Evolutionary conservation across 92 coral and sea anemone species (phyloP), one percentile per base, ranked within the genome.

Genomic region (Paragorgia papillata): DNA sequence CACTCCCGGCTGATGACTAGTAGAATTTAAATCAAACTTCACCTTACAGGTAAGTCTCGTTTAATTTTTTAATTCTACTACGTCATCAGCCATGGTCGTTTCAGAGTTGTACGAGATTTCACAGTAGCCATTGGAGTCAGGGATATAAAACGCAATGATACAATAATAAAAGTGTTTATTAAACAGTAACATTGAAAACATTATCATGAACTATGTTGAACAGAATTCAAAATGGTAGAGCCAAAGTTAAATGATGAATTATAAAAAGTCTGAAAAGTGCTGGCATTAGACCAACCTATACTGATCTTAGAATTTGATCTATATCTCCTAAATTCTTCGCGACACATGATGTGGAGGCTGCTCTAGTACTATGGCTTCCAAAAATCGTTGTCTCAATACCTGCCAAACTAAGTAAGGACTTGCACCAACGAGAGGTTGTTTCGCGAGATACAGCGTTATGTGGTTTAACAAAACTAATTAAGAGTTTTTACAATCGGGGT

Each of bases 101-200:
- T 64, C 70, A 64, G 70, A 64, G 70, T 64, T 64, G 51, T 64
- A 64, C 53, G 70, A 64, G 70, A 64, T 64, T 64, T 64, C 49
- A 64, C 70, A 64, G 70, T 39, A n/a, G 27, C 22, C 70, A 64
- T 32, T 64, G 50, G 70, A 64, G 29, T 14, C 70, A 64, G 70
- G 39, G 17, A 27, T 19, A 12, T 28, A 20, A 8, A 40, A 17
- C 12, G 30, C 67, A 61, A 20, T 27, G 67, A 61, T 40, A 33
- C 2, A 17, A 31, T 9, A 24, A 61, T 12, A 3, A 61, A 61
- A 25, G 28, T 27, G 18, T 27, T 3, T 20, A 61, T 37, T 22
- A 14, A 61, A 61, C 43, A 61, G 34, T 6, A 61, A 20, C 32
- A 27, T n/a, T 61, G 34, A 2, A 61, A 27, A 61, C n/a, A 61